Percentiles rank a stretch among this genome's conserved stretches.
phyloP scores from a whole-genome alignment of 2,797 vertebrate genomes.

The Melopsittacus undulatus region DNA sequence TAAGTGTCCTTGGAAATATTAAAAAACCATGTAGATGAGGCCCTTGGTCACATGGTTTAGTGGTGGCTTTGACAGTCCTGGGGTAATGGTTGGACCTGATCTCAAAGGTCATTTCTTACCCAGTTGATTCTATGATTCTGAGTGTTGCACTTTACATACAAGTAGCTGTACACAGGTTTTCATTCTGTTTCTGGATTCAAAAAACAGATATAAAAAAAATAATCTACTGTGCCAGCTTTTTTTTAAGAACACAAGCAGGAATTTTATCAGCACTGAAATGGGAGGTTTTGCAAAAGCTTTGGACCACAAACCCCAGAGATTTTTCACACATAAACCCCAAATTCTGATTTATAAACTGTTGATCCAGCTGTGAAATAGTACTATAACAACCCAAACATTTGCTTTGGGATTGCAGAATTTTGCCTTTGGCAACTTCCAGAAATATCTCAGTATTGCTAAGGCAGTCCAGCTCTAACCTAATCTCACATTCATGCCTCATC shows the following conservation, averaged over 20 bases:
- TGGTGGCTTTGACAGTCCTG: neutral
- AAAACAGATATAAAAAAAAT: neutral
- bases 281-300: neutral
- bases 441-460: neutral
- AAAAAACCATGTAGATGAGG: neutral
- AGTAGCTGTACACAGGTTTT: neutral
- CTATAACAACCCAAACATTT: neutral
- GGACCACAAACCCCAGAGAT: neutral
- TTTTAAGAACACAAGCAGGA: neutral
- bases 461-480: neutral
- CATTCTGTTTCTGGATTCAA: neutral
- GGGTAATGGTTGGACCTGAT: neutral
- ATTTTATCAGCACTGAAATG: neutral
- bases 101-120: neutral
- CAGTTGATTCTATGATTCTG: neutral
- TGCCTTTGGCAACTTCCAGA: neutral
- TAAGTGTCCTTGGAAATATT: neutral
- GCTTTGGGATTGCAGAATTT: neutral
- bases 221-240: neutral
- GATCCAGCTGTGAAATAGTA: neutral
- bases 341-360: neutral
- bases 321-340: neutral
- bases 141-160: neutral
- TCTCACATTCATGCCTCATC: accelerated
- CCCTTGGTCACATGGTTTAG: neutral